phyloP scores from a whole-genome alignment of 1,140 invertebrate genomes.

The Eueides isabella region DNA sequence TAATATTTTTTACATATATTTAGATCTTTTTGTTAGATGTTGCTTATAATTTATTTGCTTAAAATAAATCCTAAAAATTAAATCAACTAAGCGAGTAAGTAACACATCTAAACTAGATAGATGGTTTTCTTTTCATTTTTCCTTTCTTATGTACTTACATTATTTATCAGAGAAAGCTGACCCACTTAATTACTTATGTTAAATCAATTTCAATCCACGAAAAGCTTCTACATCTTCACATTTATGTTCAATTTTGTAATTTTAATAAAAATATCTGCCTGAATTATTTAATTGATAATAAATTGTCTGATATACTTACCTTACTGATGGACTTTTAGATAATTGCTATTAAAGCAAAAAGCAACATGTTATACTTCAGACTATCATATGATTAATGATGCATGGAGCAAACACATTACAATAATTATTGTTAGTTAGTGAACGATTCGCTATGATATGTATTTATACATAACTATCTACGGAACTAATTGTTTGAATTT shows the following conservation, averaged over 20 bases:
- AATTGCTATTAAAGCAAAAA: neutral
- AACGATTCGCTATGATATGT: constrained; percentile 13
- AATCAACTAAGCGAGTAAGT: neutral
- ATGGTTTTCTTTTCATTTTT: neutral
- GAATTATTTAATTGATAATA: too few species aligned
- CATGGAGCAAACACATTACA: constrained; percentile 37
- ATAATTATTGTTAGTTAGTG: constrained; percentile 25
- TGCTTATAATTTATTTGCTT: neutral
- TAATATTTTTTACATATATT: neutral
- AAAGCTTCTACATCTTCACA: neutral
- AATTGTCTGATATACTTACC: neutral
- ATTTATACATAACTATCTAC: neutral
- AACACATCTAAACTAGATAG: neutral
- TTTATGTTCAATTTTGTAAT: too few species aligned
- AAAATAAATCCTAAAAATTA: neutral
- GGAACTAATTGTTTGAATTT: neutral
- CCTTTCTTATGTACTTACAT: constrained; percentile 6
- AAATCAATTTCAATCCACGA: neutral
- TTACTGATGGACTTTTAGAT: neutral
- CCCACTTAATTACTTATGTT: neutral
- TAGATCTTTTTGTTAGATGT: neutral
- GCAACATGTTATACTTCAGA: neutral
- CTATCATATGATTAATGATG: constrained; percentile 33
- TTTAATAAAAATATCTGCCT: too few species aligned
- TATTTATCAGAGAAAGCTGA: constrained; percentile 10